These are phyloP conservation scores for Nezara viridula DNA, from an alignment of 2,888 invertebrate species.

Conservation along the genomic window DNA sequence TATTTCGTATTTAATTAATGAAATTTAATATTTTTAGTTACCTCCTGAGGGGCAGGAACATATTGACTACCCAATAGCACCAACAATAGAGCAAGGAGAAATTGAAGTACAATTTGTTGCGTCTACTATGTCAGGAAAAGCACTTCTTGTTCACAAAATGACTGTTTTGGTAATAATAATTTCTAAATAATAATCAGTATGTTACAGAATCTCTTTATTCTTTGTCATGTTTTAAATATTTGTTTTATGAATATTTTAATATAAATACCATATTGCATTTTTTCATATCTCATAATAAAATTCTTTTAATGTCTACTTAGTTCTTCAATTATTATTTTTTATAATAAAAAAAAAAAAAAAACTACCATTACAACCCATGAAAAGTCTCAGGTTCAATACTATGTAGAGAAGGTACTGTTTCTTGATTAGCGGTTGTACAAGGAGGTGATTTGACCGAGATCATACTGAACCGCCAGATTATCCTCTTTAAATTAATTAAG, in stretches of 20 bases:
- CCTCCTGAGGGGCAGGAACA: constrained; percentile 67
- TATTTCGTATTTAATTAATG: neutral
- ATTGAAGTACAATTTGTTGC: constrained; percentile 71
- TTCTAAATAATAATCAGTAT: neutral
- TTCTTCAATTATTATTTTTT: no score
- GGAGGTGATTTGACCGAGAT: no score
- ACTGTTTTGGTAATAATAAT: constrained; percentile 67
- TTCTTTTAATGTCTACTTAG: no score
- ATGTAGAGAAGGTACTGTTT: no score
- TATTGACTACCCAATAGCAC: constrained; percentile 72
- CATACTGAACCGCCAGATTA: no score
- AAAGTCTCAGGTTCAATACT: no score
- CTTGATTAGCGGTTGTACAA: no score
- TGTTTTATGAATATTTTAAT: neutral
- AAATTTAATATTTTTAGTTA: constrained; percentile 65
- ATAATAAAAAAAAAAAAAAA: no score
- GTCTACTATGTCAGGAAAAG: constrained; percentile 71
- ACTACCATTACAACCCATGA: no score
- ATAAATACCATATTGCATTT: neutral
- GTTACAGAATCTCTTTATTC: no score
- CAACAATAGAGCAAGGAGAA: constrained; percentile 70
- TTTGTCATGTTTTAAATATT: neutral
- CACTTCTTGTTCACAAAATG: constrained; percentile 67
- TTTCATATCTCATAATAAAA: neutral
- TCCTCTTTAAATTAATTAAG: no score